A percentile compares a stretch with the other conserved stretches of the same genome.
Evolutionary conservation across 2,113 vertebrate species (phyloP).

Genomic region (Aspiorhynchus laticeps): DNA sequence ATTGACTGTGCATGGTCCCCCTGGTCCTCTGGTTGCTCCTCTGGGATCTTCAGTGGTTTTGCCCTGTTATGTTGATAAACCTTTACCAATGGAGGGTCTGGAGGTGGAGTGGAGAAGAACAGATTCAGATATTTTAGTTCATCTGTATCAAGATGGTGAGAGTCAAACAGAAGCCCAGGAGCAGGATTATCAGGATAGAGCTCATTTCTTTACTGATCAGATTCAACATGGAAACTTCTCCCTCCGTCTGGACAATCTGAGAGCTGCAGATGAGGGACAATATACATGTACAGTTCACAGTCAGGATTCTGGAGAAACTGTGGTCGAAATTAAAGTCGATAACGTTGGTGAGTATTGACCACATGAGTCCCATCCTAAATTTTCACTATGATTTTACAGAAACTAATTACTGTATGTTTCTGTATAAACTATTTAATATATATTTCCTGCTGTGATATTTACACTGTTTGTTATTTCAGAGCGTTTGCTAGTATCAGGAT

Average conservation of each 20-base stretch:
- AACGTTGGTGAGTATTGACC: background rate
- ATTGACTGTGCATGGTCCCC: accelerated
- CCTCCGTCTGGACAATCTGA: background rate
- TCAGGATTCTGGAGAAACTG: background rate
- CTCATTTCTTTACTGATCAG: too few species aligned
- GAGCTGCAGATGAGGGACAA: background rate
- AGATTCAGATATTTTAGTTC: background rate
- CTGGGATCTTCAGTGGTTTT: background rate
- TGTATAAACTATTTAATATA: too few species aligned
- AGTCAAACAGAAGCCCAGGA: background rate
- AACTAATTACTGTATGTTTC: background rate
- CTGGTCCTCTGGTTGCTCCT: background rate
- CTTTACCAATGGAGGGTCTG: background rate
- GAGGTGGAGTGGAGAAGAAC: background rate
- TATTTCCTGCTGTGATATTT: background rate
- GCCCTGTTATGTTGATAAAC: background rate
- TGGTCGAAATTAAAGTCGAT: background rate
- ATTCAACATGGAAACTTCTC: background rate
- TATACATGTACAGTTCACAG: background rate
- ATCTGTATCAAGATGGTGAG: background rate
- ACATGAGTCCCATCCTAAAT: background rate
- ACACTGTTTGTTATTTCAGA: background rate
- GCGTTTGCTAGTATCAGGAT: background rate
- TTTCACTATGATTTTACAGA: background rate
- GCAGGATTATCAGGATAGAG: background rate